Evolutionary conservation across 2,888 invertebrate genomes (phyloP).

Genomic region (Aleiodes leptofemur): DNA sequence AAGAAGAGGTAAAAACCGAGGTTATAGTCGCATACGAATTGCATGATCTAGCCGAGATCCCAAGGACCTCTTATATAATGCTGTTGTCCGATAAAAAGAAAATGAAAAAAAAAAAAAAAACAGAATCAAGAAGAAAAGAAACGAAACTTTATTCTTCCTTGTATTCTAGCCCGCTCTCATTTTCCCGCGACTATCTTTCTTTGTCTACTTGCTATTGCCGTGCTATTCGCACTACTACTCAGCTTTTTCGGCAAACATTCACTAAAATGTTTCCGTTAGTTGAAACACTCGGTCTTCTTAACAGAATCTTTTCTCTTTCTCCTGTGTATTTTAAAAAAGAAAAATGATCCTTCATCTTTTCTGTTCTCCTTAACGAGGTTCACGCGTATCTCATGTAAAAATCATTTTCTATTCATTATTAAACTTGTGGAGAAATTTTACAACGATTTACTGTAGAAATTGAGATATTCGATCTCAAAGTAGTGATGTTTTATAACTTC

Average conservation of each 20-base stretch:
- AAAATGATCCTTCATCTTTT: conserved; percentile 9
- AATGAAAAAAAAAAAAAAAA: not conserved
- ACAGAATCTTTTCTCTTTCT: not conserved
- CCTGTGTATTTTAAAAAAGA: not conserved
- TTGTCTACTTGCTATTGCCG: not conserved
- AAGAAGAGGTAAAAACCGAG: conserved; percentile 36
- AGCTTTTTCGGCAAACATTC: conserved; percentile 17
- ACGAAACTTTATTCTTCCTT: not conserved
- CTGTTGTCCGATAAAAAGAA: conserved; percentile 24
- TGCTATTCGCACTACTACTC: conserved; percentile 14
- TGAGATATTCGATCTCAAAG: no score
- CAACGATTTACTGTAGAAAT: no score
- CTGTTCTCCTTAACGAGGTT: not conserved
- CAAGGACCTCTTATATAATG: conserved; percentile 32
- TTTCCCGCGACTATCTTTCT: conserved; percentile 24
- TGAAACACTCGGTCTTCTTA: conserved; percentile 14
- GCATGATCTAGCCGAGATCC: conserved; percentile 45
- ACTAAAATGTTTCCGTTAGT: conserved; percentile 1
- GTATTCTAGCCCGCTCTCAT: conserved; percentile 4
- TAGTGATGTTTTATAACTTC: no score
- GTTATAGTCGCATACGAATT: conserved; percentile 53
- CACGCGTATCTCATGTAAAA: no score
- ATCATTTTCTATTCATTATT: no score
- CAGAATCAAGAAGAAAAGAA: not conserved
- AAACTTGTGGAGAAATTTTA: no score